Percentiles rank a stretch among this genome's conserved stretches.
These are phyloP conservation scores for Linyphia triangularis DNA, from an alignment of 2,888 invertebrate genomes.

Conservation along the genomic window DNA sequence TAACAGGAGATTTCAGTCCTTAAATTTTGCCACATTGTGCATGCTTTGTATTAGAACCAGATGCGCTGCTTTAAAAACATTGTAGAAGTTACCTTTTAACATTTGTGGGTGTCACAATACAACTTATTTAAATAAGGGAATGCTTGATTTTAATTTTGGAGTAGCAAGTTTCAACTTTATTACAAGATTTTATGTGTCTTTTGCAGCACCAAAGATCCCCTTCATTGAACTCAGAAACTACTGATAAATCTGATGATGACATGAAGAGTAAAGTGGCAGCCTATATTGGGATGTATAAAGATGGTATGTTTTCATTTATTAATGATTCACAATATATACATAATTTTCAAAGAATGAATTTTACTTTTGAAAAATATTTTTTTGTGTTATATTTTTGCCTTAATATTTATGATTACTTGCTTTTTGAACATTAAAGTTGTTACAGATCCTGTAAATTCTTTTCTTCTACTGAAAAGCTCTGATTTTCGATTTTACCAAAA, in stretches of 20 bases:
- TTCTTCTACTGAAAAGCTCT: too few species aligned
- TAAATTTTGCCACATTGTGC: too few species aligned
- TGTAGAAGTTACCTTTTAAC: too few species aligned
- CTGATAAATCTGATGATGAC: conserved; percentile 71
- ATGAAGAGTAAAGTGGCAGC: conserved; percentile 66
- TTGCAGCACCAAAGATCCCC: conserved; percentile 70
- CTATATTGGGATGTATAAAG: conserved; percentile 71
- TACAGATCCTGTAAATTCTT: not conserved
- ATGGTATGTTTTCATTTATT: too few species aligned
- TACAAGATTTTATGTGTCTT: not conserved
- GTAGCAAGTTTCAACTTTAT: not conserved
- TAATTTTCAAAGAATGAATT: not conserved
- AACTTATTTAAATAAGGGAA: not conserved
- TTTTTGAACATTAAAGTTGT: not conserved
- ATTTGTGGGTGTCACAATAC: too few species aligned
- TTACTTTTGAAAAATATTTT: not conserved
- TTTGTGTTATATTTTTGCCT: not conserved
- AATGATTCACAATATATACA: too few species aligned
- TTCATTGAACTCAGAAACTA: conserved; percentile 54
- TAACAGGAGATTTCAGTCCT: too few species aligned
- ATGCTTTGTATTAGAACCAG: too few species aligned
- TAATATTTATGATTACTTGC: not conserved
- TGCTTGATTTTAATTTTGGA: not conserved
- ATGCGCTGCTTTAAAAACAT: too few species aligned
- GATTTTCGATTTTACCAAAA: too few species aligned